Percentiles rank a stretch among this genome's conserved stretches.
phyloP scores from a whole-genome alignment of 2,113 vertebrate species.

The Dicerorhinus sumatrensis region DNA sequence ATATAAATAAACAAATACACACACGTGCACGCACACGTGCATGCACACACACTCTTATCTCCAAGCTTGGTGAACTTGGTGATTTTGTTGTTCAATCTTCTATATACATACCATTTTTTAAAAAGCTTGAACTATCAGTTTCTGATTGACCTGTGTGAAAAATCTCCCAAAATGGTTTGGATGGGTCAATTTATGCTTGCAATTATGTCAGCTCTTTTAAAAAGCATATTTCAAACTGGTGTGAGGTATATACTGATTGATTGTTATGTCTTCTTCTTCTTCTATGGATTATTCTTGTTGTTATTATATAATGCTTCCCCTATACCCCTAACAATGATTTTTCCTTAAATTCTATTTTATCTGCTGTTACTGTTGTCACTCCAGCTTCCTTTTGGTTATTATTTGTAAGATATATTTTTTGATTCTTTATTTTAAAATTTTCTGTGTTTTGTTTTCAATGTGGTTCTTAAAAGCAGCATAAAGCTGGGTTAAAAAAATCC shows the following conservation, averaged over 20 bases:
- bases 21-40: not conserved
- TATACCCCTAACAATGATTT: not conserved
- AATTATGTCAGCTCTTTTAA: not conserved
- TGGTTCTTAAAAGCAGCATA: not conserved
- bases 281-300: not conserved
- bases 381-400: not conserved
- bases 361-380: not conserved
- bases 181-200: not conserved
- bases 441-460: not conserved
- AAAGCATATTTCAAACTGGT: not conserved
- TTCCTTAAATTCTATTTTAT: not conserved
- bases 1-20: not conserved
- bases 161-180: not conserved
- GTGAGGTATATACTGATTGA: not conserved
- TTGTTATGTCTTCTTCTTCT: not conserved
- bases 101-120: not conserved
- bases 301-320: not conserved
- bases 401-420: not conserved
- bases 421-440: not conserved
- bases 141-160: not conserved
- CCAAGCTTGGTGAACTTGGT: not conserved
- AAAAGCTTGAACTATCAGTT: not conserved
- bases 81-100: not conserved
- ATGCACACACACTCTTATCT: not conserved
- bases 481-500: not conserved